phyloP scores from a whole-genome alignment of 2,888 invertebrate genomes.

The Ormyrus pomaceus region DNA sequence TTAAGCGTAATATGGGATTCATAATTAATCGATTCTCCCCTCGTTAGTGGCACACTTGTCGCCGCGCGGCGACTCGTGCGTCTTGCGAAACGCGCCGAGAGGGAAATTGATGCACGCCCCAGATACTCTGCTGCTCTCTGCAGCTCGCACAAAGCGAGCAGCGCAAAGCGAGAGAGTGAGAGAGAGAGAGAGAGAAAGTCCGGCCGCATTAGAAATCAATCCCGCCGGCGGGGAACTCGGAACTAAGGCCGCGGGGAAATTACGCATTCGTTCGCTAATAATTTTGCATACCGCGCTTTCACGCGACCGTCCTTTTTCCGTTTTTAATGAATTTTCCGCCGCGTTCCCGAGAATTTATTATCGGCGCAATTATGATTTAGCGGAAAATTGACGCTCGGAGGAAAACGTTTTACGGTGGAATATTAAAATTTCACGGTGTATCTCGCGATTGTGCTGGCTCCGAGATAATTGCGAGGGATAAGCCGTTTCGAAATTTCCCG shows the following conservation, averaged over 20 bases:
- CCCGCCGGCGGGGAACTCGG: slow-evolving; percentile 23
- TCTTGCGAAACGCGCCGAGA: slow-evolving; percentile 46
- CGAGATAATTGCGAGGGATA: too few species aligned
- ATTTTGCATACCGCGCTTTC: slow-evolving; percentile 51
- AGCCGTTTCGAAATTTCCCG: too few species aligned
- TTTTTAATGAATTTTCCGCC: slow-evolving; percentile 35
- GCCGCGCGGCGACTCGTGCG: too few species aligned
- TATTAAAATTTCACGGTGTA: too few species aligned
- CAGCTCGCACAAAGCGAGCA: background rate
- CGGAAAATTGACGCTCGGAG: too few species aligned
- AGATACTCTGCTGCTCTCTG: slow-evolving; percentile 17
- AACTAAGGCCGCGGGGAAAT: slow-evolving; percentile 38
- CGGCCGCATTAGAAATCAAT: slow-evolving; percentile 55
- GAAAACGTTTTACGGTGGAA: too few species aligned
- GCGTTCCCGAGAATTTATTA: slow-evolving; percentile 12
- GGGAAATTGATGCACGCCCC: slow-evolving; percentile 50
- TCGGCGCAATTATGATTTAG: background rate
- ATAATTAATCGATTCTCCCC: slow-evolving; percentile 63
- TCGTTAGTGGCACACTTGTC: slow-evolving; percentile 50
- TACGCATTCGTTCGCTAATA: slow-evolving; percentile 49
- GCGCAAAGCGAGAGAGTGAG: background rate
- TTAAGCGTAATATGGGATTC: slow-evolving; percentile 64
- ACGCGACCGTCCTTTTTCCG: slow-evolving; percentile 23
- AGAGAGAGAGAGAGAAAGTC: slow-evolving; percentile 50
- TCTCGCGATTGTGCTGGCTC: too few species aligned